Evolutionary conservation across 2,797 vertebrate species (phyloP).

Genomic region (Tapirus indicus): DNA sequence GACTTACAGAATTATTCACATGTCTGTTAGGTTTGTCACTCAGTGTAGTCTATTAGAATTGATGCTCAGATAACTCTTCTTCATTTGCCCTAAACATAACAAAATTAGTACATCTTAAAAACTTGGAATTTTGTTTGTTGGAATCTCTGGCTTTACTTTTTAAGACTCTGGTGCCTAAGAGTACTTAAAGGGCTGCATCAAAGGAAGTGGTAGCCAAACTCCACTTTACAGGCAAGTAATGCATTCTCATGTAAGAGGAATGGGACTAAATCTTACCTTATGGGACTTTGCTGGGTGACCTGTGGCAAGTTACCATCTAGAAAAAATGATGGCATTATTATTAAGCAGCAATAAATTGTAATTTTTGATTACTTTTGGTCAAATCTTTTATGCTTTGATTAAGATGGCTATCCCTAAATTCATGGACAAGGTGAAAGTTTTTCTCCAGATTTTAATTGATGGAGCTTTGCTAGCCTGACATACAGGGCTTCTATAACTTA

Average conservation of each 20-base stretch:
- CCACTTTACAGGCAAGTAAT: not conserved
- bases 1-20: not conserved
- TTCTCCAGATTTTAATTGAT: slow-evolving; percentile 14
- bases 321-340: slow-evolving; percentile 11
- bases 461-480: not conserved
- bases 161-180: not conserved
- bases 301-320: not conserved
- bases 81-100: not conserved
- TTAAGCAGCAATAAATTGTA: not conserved
- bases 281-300: not conserved
- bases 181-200: not conserved
- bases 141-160: not conserved
- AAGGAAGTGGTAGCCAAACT: not conserved
- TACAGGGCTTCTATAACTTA: not conserved
- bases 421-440: slow-evolving; percentile 22
- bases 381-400: not conserved
- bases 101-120: slow-evolving; percentile 29
- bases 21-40: not conserved
- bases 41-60: not conserved
- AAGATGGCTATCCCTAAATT: slow-evolving; percentile 3
- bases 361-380: slow-evolving; percentile 20
- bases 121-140: not conserved
- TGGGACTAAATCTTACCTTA: not conserved
- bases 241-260: not conserved
- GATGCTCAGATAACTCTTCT: not conserved